A percentile compares a stretch with the other conserved stretches of the same genome.
Evolutionary conservation across 2,888 invertebrate species (phyloP).

Genomic region (Cataglyphis livida): DNA sequence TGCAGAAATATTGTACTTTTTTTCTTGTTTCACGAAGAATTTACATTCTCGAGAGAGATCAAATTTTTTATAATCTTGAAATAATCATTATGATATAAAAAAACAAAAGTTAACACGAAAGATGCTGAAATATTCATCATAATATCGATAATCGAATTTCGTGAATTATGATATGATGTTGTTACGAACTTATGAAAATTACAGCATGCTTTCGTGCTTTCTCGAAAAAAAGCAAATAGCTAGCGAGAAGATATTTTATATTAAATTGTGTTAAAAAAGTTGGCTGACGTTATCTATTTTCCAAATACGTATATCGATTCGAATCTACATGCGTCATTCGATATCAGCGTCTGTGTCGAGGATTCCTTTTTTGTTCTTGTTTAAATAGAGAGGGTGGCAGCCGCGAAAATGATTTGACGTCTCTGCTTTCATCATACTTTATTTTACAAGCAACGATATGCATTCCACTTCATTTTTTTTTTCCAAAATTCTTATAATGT

Average conservation of each 20-base stretch:
- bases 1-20: background rate
- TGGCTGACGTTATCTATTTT: conserved; percentile 26
- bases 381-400: conserved; percentile 34
- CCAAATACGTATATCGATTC: background rate
- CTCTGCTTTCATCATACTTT: conserved; percentile 14
- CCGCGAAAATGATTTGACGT: conserved; percentile 36
- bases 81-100: background rate
- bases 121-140: conserved; percentile 9
- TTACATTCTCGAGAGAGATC: background rate
- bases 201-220: background rate
- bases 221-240: background rate
- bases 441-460: conserved; percentile 38
- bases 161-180: background rate
- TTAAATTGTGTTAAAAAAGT: conserved; percentile 10
- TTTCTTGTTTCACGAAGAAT: background rate
- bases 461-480: background rate
- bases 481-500: conserved; percentile 5
- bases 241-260: conserved; percentile 9
- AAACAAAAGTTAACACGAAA: conserved; percentile 10
- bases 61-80: conserved; percentile 1
- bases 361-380: conserved; percentile 53
- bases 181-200: conserved; percentile 6
- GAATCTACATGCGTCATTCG: conserved; percentile 20
- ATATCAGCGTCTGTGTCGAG: conserved; percentile 22
- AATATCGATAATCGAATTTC: conserved; percentile 44